phyloP scores from a whole-genome alignment of 2,888 invertebrate genomes.

The Lomographa bimaculata region DNA sequence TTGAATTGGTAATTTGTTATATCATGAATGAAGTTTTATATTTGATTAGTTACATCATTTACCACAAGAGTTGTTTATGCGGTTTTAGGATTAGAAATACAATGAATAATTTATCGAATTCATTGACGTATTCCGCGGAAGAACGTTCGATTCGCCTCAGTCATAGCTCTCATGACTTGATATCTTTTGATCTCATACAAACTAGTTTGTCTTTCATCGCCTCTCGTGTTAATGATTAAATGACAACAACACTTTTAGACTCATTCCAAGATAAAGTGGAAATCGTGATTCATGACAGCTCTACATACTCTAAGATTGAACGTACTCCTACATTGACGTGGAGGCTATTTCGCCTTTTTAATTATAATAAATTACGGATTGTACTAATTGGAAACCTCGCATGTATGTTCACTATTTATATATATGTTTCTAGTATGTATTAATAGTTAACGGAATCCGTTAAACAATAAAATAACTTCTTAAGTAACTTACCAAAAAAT shows the following conservation, averaged over 20 bases:
- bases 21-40: slow-evolving; percentile 12
- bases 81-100: neutral
- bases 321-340: slow-evolving; percentile 3
- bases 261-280: neutral
- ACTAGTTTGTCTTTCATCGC: too few species aligned
- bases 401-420: too few species aligned
- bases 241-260: neutral
- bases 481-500: too few species aligned
- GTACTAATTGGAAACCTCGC: too few species aligned
- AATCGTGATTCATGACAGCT: slow-evolving; percentile 36
- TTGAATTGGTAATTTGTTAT: slow-evolving; percentile 19
- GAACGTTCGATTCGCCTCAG: too few species aligned
- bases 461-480: too few species aligned
- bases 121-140: too few species aligned
- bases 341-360: too few species aligned
- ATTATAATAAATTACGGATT: slow-evolving; percentile 1
- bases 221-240: neutral
- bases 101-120: neutral
- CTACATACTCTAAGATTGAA: slow-evolving; percentile 25
- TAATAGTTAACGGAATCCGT: too few species aligned
- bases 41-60: neutral
- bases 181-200: too few species aligned
- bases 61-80: neutral
- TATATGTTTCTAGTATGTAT: too few species aligned
- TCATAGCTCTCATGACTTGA: too few species aligned